phyloP scores from a whole-genome alignment of 2,888 invertebrate genomes.

The Rhamnusium bicolor region DNA sequence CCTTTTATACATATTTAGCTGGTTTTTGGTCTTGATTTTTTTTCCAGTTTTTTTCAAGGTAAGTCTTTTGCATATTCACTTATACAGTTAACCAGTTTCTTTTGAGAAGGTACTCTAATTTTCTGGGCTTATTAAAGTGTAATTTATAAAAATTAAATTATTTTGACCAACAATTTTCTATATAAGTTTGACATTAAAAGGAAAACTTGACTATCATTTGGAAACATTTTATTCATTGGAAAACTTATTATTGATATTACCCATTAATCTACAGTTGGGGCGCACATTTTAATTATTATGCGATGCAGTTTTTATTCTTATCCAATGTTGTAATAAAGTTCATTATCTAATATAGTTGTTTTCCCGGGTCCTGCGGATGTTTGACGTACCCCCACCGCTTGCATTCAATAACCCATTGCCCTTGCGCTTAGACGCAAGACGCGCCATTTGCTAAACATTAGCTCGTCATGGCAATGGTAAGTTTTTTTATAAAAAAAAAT shows the following conservation, averaged over 20 bases:
- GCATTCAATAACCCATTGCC: slow-evolving; percentile 64
- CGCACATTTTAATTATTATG: slow-evolving; percentile 20
- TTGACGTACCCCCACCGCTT: slow-evolving; percentile 58
- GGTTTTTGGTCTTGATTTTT: slow-evolving; percentile 43
- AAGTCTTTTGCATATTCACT: slow-evolving; percentile 23
- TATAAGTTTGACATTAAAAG: not conserved
- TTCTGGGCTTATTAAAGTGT: not conserved
- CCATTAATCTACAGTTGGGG: slow-evolving; percentile 13
- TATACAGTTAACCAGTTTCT: not conserved
- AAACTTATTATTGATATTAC: slow-evolving; percentile 26
- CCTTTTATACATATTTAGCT: slow-evolving; percentile 43
- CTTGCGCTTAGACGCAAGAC: slow-evolving; percentile 68
- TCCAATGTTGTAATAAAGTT: slow-evolving; percentile 21
- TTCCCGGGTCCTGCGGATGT: slow-evolving; percentile 64
- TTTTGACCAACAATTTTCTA: not conserved
- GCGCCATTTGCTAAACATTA: slow-evolving; percentile 72
- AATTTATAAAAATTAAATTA: not conserved
- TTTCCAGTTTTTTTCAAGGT: slow-evolving; percentile 45
- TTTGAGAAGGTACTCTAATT: not conserved
- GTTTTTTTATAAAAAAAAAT: slow-evolving; percentile 57
- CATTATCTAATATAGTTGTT: slow-evolving; percentile 35
- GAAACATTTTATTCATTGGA: not conserved
- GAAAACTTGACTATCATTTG: not conserved
- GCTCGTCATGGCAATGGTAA: slow-evolving; percentile 71
- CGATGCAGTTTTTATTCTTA: slow-evolving; percentile 9